These are phyloP conservation scores for Calyptomena viridis DNA, from an alignment of 2,113 vertebrate species.

Conservation along the genomic window DNA sequence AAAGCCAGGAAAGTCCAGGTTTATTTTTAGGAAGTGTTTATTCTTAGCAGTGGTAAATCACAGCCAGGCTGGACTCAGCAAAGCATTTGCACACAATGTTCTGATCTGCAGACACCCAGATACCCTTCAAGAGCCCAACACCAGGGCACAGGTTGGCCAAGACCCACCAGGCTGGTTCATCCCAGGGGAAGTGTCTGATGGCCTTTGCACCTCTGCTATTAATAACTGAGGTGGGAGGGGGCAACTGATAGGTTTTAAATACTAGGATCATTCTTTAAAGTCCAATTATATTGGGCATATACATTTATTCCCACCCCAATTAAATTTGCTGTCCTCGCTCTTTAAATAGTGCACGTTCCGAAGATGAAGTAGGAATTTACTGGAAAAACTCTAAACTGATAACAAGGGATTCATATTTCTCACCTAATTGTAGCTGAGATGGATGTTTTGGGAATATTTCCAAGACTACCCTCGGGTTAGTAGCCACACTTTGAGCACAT, in stretches of 20 bases:
- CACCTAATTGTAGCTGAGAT: neutral
- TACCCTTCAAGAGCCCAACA: neutral
- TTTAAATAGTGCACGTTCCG: neutral
- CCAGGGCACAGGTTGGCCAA: neutral
- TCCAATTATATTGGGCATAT: neutral
- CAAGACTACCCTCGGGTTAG: neutral
- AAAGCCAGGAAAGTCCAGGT: neutral
- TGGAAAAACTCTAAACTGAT: neutral
- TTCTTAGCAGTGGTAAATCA: neutral
- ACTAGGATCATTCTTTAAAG: neutral
- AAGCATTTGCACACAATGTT: conserved; percentile 11
- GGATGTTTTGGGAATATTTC: neutral
- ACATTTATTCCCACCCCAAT: neutral
- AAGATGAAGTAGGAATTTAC: conserved; percentile 27
- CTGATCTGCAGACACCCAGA: conserved; percentile 3
- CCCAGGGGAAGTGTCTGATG: neutral
- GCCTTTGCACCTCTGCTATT: conserved; percentile 36
- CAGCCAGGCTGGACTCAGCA: neutral
- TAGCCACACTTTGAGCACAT: neutral
- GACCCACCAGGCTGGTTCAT: neutral
- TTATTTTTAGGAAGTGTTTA: conserved; percentile 53
- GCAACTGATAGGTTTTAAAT: neutral
- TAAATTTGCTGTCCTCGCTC: neutral
- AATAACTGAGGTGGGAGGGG: conserved; percentile 23
- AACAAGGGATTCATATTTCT: neutral